phyloP scores from a whole-genome alignment of 2,888 invertebrate species.

The Listrodromus nycthemerus region DNA sequence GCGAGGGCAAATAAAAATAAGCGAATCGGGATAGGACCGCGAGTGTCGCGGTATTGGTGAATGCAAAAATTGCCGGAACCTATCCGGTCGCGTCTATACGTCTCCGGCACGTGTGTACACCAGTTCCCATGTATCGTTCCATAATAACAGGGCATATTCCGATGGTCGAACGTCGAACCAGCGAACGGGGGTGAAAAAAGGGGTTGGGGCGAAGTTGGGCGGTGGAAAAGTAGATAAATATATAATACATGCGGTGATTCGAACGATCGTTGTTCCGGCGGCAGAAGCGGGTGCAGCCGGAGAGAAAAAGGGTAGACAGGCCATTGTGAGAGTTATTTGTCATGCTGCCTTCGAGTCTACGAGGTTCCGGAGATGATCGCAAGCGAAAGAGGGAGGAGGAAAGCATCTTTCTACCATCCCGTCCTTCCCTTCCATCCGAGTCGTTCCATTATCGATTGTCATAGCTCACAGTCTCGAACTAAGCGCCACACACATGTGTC shows the following conservation, averaged over 20 bases:
- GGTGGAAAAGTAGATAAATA: conserved; percentile 62
- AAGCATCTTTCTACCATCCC: conserved; percentile 40
- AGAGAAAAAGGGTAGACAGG: conserved; percentile 69
- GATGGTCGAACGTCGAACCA: conserved; percentile 69
- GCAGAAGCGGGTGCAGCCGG: conserved; percentile 66
- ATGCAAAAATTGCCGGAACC: conserved; percentile 83
- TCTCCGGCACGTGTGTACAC: conserved; percentile 4
- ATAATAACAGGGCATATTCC: conserved; percentile 73
- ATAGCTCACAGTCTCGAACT: conserved; percentile 71
- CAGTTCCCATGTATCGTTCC: conserved; percentile 20
- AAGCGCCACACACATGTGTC: conserved; percentile 67
- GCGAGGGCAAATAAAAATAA: conserved; percentile 62
- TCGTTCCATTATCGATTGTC: conserved; percentile 82
- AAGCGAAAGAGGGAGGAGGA: conserved; percentile 70
- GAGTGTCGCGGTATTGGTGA: conserved; percentile 77
- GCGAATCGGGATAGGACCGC: conserved; percentile 77
- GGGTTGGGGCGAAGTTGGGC: conserved; percentile 39
- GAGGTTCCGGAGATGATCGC: conserved; percentile 73
- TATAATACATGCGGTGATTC: conserved; percentile 67
- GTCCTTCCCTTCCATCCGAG: conserved; percentile 62
- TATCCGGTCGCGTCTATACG: conserved; percentile 79
- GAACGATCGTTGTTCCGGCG: conserved; percentile 66
- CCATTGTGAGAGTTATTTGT: conserved; percentile 84
- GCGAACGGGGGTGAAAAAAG: conserved; percentile 70
- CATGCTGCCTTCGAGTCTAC: conserved; percentile 81